Evolutionary conservation across 2,113 vertebrate genomes (phyloP).

Genomic region (Macaca fascicularis): DNA sequence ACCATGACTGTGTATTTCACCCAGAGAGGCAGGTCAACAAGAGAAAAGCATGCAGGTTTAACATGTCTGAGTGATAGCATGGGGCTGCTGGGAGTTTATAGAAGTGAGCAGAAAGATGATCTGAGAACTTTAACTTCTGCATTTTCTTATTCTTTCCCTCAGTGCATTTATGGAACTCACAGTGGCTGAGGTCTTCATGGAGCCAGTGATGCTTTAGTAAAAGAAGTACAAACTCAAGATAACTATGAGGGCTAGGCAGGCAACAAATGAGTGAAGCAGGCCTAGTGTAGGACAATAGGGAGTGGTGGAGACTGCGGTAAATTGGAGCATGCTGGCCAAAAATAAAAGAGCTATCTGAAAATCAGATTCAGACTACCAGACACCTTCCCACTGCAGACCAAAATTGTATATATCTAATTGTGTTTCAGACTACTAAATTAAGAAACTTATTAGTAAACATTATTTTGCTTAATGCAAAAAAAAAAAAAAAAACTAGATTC

Average conservation of each 20-base stretch:
- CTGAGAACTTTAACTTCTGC: neutral
- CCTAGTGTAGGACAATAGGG: neutral
- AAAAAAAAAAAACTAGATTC: neutral
- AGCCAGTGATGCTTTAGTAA: neutral
- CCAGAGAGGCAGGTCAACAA: neutral
- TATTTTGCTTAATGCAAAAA: neutral
- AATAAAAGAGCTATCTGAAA: neutral
- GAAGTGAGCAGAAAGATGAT: neutral
- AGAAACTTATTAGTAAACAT: neutral
- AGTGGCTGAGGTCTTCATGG: neutral
- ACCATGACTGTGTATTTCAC: neutral
- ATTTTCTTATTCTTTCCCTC: neutral
- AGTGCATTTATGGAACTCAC: neutral
- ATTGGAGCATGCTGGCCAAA: neutral
- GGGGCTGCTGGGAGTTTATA: neutral
- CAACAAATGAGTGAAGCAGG: neutral
- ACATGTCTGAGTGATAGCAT: neutral
- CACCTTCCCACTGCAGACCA: neutral
- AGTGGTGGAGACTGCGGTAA: neutral
- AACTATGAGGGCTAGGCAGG: neutral
- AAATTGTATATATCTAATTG: neutral
- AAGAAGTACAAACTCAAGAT: neutral
- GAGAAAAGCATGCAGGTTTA: neutral
- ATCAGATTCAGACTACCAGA: neutral
- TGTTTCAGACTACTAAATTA: neutral